A percentile compares a stretch with the other conserved stretches of the same genome.
These are phyloP conservation scores for Amphipoea oculea DNA, from an alignment of 2,888 invertebrate species.

Conservation along the genomic window DNA sequence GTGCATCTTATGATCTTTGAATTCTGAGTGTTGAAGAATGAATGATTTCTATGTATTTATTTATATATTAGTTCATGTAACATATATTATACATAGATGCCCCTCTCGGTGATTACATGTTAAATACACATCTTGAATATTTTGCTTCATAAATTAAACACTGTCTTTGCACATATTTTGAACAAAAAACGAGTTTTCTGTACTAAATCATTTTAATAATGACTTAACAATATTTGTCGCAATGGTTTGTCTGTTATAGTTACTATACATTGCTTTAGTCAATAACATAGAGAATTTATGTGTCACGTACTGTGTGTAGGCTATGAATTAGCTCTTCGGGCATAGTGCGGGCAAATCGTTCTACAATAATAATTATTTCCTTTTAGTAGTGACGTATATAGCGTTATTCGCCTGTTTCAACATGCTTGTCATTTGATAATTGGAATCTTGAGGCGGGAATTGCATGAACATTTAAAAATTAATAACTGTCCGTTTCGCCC, in stretches of 20 bases:
- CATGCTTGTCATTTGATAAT: conserved; percentile 66
- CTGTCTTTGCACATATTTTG: conserved; percentile 61
- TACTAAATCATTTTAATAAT: conserved; percentile 46
- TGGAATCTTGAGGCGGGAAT: conserved; percentile 65
- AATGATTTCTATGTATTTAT: conserved; percentile 64
- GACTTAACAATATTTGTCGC: conserved; percentile 52
- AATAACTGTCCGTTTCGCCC: conserved; percentile 37
- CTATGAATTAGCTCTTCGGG: conserved; percentile 61
- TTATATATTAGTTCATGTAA: conserved; percentile 68
- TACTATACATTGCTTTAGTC: conserved; percentile 64
- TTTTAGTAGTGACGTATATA: conserved; percentile 57
- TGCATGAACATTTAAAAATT: conserved; percentile 44
- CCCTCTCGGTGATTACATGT: conserved; percentile 63
- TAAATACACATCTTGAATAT: conserved; percentile 60
- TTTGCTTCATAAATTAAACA: conserved; percentile 64
- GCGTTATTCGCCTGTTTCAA: conserved; percentile 62
- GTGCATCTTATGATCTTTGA: conserved; percentile 47
- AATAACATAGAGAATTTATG: conserved; percentile 63
- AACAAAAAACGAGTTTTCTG: conserved; percentile 43
- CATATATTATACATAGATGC: conserved; percentile 53
- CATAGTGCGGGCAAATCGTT: conserved; percentile 42
- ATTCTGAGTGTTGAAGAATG: conserved; percentile 61
- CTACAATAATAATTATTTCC: conserved; percentile 44
- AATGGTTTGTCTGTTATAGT: conserved; percentile 60
- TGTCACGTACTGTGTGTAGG: conserved; percentile 66